Evolutionary conservation across 2,888 invertebrate species (phyloP).

Genomic region (Lacanobia oleracea): DNA sequence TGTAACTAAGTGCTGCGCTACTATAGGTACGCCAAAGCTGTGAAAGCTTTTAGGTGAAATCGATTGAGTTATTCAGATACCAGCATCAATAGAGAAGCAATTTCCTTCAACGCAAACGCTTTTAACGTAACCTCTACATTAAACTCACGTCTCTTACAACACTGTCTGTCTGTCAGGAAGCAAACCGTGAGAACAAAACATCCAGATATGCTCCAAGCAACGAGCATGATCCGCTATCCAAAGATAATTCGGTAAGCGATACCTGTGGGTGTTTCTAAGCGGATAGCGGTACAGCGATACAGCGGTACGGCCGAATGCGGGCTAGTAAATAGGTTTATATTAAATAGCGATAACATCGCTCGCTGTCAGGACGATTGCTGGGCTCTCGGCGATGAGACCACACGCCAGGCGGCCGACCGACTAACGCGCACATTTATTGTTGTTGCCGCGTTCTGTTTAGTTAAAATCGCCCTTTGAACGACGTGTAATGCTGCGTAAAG

Average conservation of each 20-base stretch:
- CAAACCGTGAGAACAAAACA: conserved; percentile 57
- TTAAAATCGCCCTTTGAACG: conserved; percentile 58
- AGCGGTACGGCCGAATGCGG: conserved; percentile 61
- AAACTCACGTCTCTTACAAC: conserved; percentile 17
- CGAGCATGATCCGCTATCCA: conserved; percentile 48
- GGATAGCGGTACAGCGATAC: conserved; percentile 40
- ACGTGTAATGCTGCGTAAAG: conserved; percentile 62
- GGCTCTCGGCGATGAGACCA: conserved; percentile 78
- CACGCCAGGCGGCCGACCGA: conserved; percentile 75
- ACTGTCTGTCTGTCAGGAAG: conserved; percentile 18
- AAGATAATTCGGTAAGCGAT: conserved; percentile 62
- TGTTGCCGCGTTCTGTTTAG: conserved; percentile 51
- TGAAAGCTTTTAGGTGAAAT: background rate
- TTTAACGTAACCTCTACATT: background rate
- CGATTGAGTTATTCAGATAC: background rate
- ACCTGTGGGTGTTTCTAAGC: conserved; percentile 57
- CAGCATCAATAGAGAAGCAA: background rate
- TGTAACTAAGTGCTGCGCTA: background rate
- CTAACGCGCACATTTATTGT: conserved; percentile 66
- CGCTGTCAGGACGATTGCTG: conserved; percentile 81
- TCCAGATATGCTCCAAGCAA: conserved; percentile 35
- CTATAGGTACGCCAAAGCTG: background rate
- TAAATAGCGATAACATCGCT: conserved; percentile 81
- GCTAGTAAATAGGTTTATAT: conserved; percentile 78
- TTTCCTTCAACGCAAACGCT: conserved; percentile 6